Conservation (phyloP, 2,888 invertebrate species). For the Agonum fuliginosum region DNA sequence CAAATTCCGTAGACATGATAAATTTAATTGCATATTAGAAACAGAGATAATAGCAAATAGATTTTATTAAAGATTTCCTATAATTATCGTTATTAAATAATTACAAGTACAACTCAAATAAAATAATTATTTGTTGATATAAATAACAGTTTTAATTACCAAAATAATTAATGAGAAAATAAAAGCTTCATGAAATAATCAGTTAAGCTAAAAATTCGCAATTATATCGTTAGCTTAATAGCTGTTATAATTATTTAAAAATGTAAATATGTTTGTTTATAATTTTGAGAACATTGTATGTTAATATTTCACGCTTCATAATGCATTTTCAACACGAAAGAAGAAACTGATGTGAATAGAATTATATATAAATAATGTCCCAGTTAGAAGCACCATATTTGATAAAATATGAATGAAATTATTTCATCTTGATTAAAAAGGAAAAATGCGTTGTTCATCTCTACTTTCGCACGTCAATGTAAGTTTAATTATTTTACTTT, state of each 20-base stretch:
- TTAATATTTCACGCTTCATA: not conserved
- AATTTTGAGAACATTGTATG: slow-evolving; percentile 8
- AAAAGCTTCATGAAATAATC: too few relatives aligned
- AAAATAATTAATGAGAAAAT: too few relatives aligned
- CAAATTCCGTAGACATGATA: not conserved
- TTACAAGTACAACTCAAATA: not conserved
- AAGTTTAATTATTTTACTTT: slow-evolving; percentile 27
- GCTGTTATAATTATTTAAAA: not conserved
- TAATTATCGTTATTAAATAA: not conserved
- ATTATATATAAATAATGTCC: not conserved
- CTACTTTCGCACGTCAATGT: slow-evolving; percentile 26
- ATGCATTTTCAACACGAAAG: slow-evolving; percentile 3
- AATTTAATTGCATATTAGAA: not conserved
- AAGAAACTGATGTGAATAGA: slow-evolving; percentile 5
- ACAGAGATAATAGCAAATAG: not conserved
- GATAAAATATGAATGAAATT: slow-evolving; percentile 8
- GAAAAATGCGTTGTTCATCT: slow-evolving; percentile 23
- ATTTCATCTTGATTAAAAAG: slow-evolving; percentile 15
- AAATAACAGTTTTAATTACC: not conserved
- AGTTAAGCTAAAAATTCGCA: too few relatives aligned
- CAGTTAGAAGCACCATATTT: not conserved
- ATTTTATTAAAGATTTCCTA: not conserved
- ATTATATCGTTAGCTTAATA: not conserved
- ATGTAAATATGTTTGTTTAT: not conserved
- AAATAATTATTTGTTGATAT: not conserved